A percentile compares a stretch with the other conserved stretches of the same genome.
Conservation (phyloP, 2,113 vertebrate species). For the Pterocles burchelli region DNA sequence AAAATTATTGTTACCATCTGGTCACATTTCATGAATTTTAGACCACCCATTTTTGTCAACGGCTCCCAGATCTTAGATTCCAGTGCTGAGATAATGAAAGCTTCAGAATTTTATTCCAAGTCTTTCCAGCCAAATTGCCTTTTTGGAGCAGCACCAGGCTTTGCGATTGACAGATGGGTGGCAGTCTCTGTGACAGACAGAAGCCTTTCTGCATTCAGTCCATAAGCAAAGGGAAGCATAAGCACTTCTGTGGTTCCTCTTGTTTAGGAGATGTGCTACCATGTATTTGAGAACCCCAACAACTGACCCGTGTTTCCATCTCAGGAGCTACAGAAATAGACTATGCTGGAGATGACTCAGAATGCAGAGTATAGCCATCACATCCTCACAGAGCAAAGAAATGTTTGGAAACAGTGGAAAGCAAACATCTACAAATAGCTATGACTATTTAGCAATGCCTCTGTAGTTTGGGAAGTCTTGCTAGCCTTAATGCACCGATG, state of each 20-base stretch:
- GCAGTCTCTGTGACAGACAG: rapidly evolving
- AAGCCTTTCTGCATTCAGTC: not conserved
- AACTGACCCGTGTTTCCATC: not conserved
- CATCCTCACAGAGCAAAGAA: not conserved
- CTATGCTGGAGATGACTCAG: not conserved
- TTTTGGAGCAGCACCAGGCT: not conserved
- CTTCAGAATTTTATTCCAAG: not conserved
- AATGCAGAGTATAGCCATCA: not conserved
- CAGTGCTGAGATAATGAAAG: not conserved
- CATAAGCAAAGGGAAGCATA: not conserved
- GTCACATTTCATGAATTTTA: not conserved
- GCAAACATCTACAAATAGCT: not conserved
- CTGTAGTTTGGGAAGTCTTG: not conserved
- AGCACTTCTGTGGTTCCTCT: not conserved
- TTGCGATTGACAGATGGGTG: not conserved
- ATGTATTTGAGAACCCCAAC: not conserved
- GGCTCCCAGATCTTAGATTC: not conserved
- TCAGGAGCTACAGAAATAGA: not conserved
- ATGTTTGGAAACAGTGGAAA: not conserved
- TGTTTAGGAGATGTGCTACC: not conserved
- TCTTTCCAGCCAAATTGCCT: not conserved
- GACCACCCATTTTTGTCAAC: slow-evolving; percentile 20
- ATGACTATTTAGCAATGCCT: not conserved
- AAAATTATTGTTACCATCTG: not conserved
- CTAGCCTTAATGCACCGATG: not conserved